Percentiles rank a stretch among this genome's conserved stretches.
Conservation (phyloP, 1,140 invertebrate species). For the Schlechtendalia chinensis region DNA sequence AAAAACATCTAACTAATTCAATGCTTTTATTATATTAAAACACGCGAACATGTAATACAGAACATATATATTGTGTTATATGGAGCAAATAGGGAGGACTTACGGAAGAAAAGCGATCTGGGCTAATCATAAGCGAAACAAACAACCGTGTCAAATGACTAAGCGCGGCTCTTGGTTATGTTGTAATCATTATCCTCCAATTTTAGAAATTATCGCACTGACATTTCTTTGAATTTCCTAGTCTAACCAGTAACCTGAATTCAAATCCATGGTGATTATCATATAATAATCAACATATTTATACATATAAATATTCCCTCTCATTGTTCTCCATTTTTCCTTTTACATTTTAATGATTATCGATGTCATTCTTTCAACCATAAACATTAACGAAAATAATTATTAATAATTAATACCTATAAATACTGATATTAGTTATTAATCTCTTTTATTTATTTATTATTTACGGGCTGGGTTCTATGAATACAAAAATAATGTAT, state of each 20-base stretch:
- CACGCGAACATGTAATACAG: neutral
- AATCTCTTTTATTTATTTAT: neutral
- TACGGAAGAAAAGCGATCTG: constrained; percentile 49
- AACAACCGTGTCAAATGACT: constrained; percentile 39
- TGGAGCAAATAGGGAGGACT: constrained; percentile 43
- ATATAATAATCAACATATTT: constrained; percentile 10
- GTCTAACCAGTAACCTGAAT: constrained; percentile 36
- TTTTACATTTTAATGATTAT: neutral
- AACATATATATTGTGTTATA: constrained; percentile 22
- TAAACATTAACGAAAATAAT: neutral
- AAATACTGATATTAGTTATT: neutral
- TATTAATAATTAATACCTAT: too few relatives aligned
- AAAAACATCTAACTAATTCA: too few relatives aligned
- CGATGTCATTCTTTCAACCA: neutral
- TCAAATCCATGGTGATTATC: neutral
- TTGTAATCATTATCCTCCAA: constrained; percentile 27
- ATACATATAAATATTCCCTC: neutral
- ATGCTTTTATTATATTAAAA: neutral
- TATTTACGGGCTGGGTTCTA: too few relatives aligned
- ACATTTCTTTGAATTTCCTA: constrained; percentile 25
- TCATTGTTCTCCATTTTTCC: neutral
- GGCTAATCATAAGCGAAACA: constrained; percentile 38
- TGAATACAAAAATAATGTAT: too few relatives aligned
- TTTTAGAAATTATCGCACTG: constrained; percentile 29
- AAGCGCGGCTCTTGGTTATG: constrained; percentile 15